phyloP scores from a whole-genome alignment of 1,140 invertebrate genomes.

The Forficula auricularia region DNA sequence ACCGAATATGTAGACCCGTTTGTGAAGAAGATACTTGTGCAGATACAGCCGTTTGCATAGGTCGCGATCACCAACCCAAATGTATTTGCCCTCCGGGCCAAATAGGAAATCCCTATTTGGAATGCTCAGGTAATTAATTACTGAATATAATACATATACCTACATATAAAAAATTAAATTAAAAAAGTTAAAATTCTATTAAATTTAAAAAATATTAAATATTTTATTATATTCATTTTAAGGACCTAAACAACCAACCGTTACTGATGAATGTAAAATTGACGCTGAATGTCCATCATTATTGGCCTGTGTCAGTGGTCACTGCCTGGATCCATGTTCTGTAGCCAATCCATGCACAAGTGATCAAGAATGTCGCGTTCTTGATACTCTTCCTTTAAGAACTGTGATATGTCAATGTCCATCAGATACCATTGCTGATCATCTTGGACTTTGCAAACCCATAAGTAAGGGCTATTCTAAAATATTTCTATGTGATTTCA shows the following conservation, averaged over 20 bases:
- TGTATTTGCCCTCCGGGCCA: conserved; percentile 58
- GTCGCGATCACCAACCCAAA: conserved; percentile 53
- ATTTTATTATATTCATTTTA: too few relatives aligned
- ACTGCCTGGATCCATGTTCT: conserved; percentile 58
- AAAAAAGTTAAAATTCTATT: too few relatives aligned
- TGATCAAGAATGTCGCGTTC: conserved; percentile 57
- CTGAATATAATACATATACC: too few relatives aligned
- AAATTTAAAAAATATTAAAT: too few relatives aligned
- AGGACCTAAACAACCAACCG: background rate
- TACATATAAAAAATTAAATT: too few relatives aligned
- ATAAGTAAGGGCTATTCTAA: conserved; percentile 29
- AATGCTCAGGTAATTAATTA: conserved; percentile 36
- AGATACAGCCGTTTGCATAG: conserved; percentile 50
- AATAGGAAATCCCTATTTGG: conserved; percentile 58
- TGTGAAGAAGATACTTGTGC: conserved; percentile 63
- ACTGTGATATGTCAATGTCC: conserved; percentile 69
- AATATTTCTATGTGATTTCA: conserved; percentile 1
- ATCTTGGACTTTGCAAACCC: conserved; percentile 40
- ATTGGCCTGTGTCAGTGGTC: conserved; percentile 55
- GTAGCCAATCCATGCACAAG: conserved; percentile 45
- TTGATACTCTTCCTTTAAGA: conserved; percentile 58
- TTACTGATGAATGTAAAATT: conserved; percentile 39
- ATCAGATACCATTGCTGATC: conserved; percentile 43
- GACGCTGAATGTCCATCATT: conserved; percentile 58
- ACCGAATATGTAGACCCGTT: conserved; percentile 63